Evolutionary conservation across 1,140 invertebrate genomes (phyloP).

Genomic region (Listronotus oregonensis): DNA sequence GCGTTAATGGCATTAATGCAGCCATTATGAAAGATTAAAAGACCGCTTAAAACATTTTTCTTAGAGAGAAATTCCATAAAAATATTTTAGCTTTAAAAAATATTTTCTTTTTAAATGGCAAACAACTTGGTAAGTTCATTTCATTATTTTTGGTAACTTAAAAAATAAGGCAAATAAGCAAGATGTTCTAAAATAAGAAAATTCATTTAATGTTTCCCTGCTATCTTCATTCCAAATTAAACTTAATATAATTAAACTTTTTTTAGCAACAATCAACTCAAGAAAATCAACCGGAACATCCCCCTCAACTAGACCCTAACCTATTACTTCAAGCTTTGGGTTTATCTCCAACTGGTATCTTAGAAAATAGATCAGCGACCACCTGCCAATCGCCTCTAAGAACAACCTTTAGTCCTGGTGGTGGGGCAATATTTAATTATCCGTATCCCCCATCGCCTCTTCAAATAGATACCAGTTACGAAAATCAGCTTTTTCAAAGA

Average conservation of each 20-base stretch:
- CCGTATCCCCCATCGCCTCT: conserved; percentile 37
- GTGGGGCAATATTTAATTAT: conserved; percentile 47
- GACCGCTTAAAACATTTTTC: no score
- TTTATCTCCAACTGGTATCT: conserved; percentile 45
- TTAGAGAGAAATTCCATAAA: no score
- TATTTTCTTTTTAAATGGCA: no score
- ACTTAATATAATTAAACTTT: neutral
- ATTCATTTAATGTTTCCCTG: neutral
- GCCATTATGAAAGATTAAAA: no score
- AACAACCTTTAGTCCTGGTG: conserved; percentile 42
- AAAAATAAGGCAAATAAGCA: no score
- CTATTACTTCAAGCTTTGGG: conserved; percentile 48
- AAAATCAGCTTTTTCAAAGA: conserved; percentile 48
- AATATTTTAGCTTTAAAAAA: no score
- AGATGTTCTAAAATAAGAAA: no score
- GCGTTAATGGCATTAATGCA: no score
- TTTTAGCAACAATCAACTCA: conserved; percentile 18
- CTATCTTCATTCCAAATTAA: neutral
- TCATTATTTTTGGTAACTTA: no score
- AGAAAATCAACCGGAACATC: conserved; percentile 11
- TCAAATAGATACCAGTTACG: conserved; percentile 40
- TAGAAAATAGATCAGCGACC: conserved; percentile 50
- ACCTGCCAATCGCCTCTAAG: conserved; percentile 48
- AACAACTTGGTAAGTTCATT: no score
- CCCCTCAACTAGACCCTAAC: conserved; percentile 40